Base-by-base conservation (phyloP, 1,140 invertebrate species). In the Helicoverpa armigera region DNA sequence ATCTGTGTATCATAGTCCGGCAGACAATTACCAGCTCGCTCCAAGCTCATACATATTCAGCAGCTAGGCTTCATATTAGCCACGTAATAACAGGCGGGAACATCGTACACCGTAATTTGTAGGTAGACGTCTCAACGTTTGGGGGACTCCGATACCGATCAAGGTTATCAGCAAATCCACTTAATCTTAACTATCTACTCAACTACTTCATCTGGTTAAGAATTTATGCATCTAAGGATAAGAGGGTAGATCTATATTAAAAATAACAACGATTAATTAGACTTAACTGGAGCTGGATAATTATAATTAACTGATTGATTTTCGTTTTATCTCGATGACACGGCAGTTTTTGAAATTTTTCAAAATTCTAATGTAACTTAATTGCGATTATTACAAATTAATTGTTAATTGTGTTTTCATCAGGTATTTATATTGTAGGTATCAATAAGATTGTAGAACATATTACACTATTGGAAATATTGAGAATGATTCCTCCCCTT, bases 1-100 rank as follows among this genome's bases (percentile, higher is more conserved):
- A 61, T 29, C 58, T 2, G 23, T 61, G 58, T 61, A 31, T 31
- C 58, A 18, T 58, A 16, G 23, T 31, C 58, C 11, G 12, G 63
- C 48, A 31, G 69, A 72, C 50, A 54, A 54, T 72, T 53, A 72
- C 65, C 18, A 72, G 69, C 69, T 72, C 69, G 69, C 69, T 72
- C 43, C 65, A 23, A 48, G 50, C 50, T 72, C 69, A 72, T 72
- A 13, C 69, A 72, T 72, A 72, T 72, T 54, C 50, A 72, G n/a
- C 3, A 70, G 50, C 48, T 54, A 72, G 69, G 50, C 48, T 72
- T 72, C 48, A 72, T 72, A 72, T 51, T 53, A 72, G 69, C 23
- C 50, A 13, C 69, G 18, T 72, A 72, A 72, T 72, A 72, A 72
- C 69, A 70, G 14, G 23, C 13, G 18, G 9, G 18, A 23, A 29